Base-by-base conservation (phyloP, 2,888 invertebrate genomes). In the Plagodis pulveraria region DNA sequence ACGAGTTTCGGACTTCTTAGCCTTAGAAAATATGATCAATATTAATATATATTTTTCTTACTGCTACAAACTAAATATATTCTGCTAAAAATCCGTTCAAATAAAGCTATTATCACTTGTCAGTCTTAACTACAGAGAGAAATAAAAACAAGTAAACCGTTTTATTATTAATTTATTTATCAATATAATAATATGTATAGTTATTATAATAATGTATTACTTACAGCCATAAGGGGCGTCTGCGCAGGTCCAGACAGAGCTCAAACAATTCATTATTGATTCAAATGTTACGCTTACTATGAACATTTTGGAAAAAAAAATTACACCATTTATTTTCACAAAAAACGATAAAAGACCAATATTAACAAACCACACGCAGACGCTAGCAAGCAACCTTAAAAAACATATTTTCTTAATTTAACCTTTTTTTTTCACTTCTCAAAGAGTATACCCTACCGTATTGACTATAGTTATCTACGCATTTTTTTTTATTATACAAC, bases 141-240 rank as follows among this genome's bases (percentile, higher is more conserved):
- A 78, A 77, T 73, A 74, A 83, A 81, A 77, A 62, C 66, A 10
- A 52, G 9, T 33, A 58, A 62, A 63, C 71, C 87, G 88, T 89
- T 91, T 91, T 91, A 87, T 90, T 87, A 91, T 92, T 91, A 90
- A 91, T 92, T 91, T 91, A 92, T 91, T 91, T 90, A 92, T 89
- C 87, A 91, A 91, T 92, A 92, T 91, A 91, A 87, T 84, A 77
- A 90, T 91, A 91, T 91, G 89, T 92, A 89, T 91, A 69, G 67
- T 67, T 69, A 61, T 61, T 52, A 67, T 60, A 68, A 91, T 91
- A 88, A 85, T 84, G 87, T 91, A 86, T 91, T 91, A 89, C 89
- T 91, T 91, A 92, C 90, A 92, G 91, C 91, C 91, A 87, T 81
- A 81, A 74, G 72, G 73, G 70, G 77, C 76, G 77, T 62, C 76